A percentile compares a stretch with the other conserved stretches of the same genome.
Evolutionary conservation across 2,888 invertebrate genomes (phyloP).

Genomic region (Hylaea fasciaria): DNA sequence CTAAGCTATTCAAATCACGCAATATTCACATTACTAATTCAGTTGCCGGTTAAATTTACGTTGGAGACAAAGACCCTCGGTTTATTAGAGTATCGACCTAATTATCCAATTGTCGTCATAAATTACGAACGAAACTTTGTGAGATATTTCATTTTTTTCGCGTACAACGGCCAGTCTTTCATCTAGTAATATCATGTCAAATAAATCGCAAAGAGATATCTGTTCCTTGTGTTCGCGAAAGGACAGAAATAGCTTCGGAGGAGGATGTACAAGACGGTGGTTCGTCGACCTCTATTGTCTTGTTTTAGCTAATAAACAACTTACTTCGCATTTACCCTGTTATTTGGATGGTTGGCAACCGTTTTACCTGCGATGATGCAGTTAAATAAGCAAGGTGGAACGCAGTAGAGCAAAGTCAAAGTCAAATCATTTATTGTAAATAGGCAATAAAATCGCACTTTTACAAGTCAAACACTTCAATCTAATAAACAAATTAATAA

Average conservation of each 20-base stretch:
- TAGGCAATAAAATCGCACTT: too few relatives aligned
- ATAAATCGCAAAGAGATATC: slow-evolving; percentile 20
- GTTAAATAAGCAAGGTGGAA: too few relatives aligned
- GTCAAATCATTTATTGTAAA: too few relatives aligned
- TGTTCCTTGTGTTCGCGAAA: slow-evolving; percentile 11
- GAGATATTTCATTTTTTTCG: not conserved
- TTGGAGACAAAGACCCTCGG: slow-evolving; percentile 12
- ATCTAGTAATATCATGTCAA: slow-evolving; percentile 16
- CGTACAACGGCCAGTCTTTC: slow-evolving; percentile 2
- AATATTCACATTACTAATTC: not conserved
- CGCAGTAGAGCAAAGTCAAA: too few relatives aligned
- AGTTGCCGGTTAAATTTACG: slow-evolving; percentile 5
- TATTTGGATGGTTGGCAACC: too few relatives aligned
- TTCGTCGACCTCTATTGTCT: slow-evolving; percentile 32
- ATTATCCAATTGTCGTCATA: slow-evolving; percentile 13
- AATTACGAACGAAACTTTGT: slow-evolving; percentile 3
- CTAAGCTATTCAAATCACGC: not conserved
- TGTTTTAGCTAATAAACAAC: not conserved
- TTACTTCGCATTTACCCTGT: not conserved
- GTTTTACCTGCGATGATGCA: slow-evolving; percentile 5
- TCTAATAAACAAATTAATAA: too few relatives aligned
- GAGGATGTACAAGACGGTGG: slow-evolving; percentile 16
- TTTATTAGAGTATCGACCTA: slow-evolving; percentile 19
- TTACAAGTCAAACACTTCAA: too few relatives aligned
- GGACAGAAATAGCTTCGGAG: slow-evolving; percentile 28